phyloP scores from a whole-genome alignment of 2,797 vertebrate genomes.

The Tympanoctomys barrerae region DNA sequence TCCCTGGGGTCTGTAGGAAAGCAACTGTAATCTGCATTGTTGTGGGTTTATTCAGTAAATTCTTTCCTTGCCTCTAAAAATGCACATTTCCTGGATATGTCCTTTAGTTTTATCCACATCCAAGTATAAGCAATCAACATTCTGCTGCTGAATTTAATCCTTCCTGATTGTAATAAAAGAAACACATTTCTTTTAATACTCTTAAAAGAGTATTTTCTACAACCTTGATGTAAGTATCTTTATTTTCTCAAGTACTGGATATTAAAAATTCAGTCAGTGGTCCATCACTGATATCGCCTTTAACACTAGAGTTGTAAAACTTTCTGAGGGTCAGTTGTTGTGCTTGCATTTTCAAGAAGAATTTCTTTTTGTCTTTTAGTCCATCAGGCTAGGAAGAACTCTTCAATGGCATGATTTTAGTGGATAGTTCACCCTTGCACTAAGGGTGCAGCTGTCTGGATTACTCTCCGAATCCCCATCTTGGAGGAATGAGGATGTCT shows the following conservation, averaged over 20 bases:
- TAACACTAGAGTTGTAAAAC: neutral
- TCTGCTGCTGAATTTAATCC: constrained; percentile 5
- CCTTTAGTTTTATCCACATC: neutral
- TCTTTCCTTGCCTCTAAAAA: neutral
- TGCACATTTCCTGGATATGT: neutral
- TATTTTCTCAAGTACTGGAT: constrained; percentile 49
- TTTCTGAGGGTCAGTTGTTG: neutral
- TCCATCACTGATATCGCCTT: neutral
- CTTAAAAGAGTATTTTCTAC: neutral
- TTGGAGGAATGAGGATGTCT: neutral
- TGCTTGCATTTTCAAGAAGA: neutral
- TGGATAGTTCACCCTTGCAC: neutral
- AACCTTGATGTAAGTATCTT: constrained; percentile 11
- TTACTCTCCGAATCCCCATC: neutral
- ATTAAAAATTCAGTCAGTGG: neutral
- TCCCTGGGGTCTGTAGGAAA: neutral
- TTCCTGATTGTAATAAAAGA: constrained; percentile 33
- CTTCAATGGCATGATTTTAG: neutral
- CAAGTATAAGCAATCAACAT: neutral
- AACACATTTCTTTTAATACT: neutral
- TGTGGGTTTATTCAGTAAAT: constrained; percentile 11
- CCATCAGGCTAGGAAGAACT: neutral
- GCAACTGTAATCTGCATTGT: neutral
- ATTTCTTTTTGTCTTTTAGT: constrained; percentile 33
- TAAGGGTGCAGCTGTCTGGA: neutral